Evolutionary conservation across 2,113 vertebrate species (phyloP).

Genomic region (Cynoglossus semilaevis): DNA sequence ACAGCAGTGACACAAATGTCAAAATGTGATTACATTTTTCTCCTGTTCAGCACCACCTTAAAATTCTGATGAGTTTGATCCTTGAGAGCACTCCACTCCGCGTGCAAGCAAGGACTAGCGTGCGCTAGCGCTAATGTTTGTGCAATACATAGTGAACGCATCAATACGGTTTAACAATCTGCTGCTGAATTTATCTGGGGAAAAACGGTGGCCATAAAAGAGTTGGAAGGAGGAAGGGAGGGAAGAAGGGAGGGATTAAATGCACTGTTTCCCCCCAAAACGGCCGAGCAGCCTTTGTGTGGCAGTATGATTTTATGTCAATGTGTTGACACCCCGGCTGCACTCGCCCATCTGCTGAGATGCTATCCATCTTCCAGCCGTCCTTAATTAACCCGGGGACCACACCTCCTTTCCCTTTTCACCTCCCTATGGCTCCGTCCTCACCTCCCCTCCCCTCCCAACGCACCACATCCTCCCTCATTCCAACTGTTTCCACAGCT

Average conservation of each 20-base stretch:
- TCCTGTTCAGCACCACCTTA: no score
- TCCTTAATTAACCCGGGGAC: constrained; percentile 39
- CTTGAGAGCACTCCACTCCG: no score
- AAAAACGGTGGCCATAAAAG: no score
- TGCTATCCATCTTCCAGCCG: constrained; percentile 58
- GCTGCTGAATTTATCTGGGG: constrained; percentile 1
- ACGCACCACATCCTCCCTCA: constrained; percentile 6
- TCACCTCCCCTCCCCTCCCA: constrained; percentile 7
- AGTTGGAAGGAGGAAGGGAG: neutral
- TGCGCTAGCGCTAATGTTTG: no score
- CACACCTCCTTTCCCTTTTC: constrained; percentile 27
- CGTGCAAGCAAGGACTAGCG: no score
- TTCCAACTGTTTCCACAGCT: constrained; percentile 35
- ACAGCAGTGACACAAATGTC: no score
- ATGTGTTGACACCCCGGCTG: constrained; percentile 26
- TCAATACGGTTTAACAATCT: neutral
- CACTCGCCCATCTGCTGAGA: constrained; percentile 36
- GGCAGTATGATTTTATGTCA: constrained; percentile 24
- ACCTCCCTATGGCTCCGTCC: constrained; percentile 30
- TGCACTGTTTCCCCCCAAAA: constrained; percentile 15
- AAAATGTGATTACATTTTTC: no score
- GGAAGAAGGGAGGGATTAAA: constrained; percentile 1
- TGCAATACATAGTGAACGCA: constrained; percentile 20
- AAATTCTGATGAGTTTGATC: no score
- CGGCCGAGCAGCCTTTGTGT: constrained; percentile 39